Evolutionary conservation across 2,888 invertebrate species (phyloP).

Genomic region (Meteorus colon): DNA sequence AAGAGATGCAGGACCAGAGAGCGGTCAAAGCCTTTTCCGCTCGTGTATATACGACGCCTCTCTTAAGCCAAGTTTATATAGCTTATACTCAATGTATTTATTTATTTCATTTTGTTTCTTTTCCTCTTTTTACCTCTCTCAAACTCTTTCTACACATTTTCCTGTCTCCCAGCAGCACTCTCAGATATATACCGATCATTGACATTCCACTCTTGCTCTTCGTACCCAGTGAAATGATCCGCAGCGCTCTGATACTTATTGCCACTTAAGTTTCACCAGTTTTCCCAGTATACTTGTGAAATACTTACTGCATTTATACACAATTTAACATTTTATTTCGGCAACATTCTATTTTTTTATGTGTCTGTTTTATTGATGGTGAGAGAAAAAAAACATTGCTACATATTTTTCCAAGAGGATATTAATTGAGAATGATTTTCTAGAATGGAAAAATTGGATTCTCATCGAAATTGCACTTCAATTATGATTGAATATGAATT

Average conservation of each 20-base stretch:
- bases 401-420: too few relatives aligned
- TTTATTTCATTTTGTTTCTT: background rate
- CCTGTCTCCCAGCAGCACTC: background rate
- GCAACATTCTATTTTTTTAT: constrained; percentile 39
- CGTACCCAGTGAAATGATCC: constrained; percentile 42
- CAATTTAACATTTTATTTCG: constrained; percentile 36
- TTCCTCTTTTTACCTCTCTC: background rate
- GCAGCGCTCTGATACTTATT: constrained; percentile 31
- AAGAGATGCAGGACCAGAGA: background rate
- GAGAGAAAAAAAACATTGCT: too few relatives aligned
- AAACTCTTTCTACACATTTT: background rate
- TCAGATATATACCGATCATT: constrained; percentile 33
- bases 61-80: background rate
- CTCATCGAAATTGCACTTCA: too few relatives aligned
- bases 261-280: constrained; percentile 55
- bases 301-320: background rate
- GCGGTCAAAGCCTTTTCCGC: constrained; percentile 27
- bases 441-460: too few relatives aligned
- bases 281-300: constrained; percentile 32
- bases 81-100: background rate
- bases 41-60: constrained; percentile 18
- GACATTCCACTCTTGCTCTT: constrained; percentile 44
- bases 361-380: background rate
- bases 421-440: too few relatives aligned
- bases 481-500: too few relatives aligned